phyloP scores from a whole-genome alignment of 2,113 vertebrate species.

The Oncorhynchus mykiss region DNA sequence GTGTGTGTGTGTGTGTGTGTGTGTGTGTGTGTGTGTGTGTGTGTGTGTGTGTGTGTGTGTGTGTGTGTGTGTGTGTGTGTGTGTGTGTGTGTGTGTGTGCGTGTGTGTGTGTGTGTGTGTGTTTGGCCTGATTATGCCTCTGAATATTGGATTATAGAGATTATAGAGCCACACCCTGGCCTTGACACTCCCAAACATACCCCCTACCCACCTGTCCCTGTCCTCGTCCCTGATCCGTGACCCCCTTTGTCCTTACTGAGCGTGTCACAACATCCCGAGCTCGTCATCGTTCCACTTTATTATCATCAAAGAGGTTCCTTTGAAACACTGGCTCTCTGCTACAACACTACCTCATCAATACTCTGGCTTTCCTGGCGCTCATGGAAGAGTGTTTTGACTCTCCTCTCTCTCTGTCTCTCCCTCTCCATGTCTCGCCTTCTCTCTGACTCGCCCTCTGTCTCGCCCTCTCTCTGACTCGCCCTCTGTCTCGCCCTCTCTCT shows the following conservation, averaged over 20 bases:
- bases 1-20: not conserved
- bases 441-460: too few relatives aligned
- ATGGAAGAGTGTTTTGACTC: slow-evolving; percentile 19
- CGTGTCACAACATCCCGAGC: not conserved
- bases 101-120: slow-evolving; percentile 4
- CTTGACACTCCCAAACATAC: not conserved
- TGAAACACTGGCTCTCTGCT: slow-evolving; percentile 23
- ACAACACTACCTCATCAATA: slow-evolving; percentile 14
- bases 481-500: not conserved
- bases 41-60: not conserved
- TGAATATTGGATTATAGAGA: slow-evolving; percentile 39
- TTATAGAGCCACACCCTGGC: slow-evolving; percentile 36
- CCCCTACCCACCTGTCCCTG: not conserved
- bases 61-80: not conserved
- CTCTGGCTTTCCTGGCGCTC: slow-evolving; percentile 40
- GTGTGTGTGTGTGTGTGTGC: not conserved
- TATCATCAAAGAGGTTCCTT: slow-evolving; percentile 45
- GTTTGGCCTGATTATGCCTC: slow-evolving; percentile 4
- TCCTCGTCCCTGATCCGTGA: not conserved
- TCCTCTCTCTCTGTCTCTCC: too few relatives aligned
- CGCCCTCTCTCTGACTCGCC: not conserved
- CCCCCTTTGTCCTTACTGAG: slow-evolving; percentile 5
- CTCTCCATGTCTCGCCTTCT: too few relatives aligned
- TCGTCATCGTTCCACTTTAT: slow-evolving; percentile 37
- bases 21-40: not conserved